A percentile compares a stretch with the other conserved stretches of the same genome.
phyloP scores from a whole-genome alignment of 2,888 invertebrate species.

The Meandrusa payeni region DNA sequence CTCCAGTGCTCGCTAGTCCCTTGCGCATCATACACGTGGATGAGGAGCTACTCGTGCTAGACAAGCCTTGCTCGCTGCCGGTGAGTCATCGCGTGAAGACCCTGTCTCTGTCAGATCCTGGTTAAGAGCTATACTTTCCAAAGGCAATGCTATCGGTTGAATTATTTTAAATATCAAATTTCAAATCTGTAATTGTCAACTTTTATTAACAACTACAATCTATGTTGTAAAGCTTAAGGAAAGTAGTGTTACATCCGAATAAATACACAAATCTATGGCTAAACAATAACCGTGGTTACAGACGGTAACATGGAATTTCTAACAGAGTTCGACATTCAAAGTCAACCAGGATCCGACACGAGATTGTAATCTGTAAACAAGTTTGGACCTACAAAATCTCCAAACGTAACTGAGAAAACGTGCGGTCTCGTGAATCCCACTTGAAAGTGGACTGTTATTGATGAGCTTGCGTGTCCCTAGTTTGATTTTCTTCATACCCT shows the following conservation, averaged over 20 bases:
- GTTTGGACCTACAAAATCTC: slow-evolving; percentile 56
- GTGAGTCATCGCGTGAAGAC: slow-evolving; percentile 75
- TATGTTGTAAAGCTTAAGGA: too few species aligned
- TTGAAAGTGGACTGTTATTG: slow-evolving; percentile 52
- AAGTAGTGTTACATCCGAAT: too few species aligned
- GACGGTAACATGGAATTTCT: background rate
- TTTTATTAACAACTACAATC: too few species aligned
- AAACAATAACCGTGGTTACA: background rate
- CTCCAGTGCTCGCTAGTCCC: slow-evolving; percentile 89
- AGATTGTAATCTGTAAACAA: slow-evolving; percentile 63
- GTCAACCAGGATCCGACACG: slow-evolving; percentile 65
- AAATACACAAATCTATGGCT: too few species aligned
- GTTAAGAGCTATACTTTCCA: too few species aligned
- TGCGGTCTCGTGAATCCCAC: slow-evolving; percentile 62
- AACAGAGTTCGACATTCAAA: slow-evolving; percentile 30
- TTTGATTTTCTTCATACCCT: slow-evolving; percentile 13
- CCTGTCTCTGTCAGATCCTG: slow-evolving; percentile 20
- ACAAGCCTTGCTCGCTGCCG: slow-evolving; percentile 94
- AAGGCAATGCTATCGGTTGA: too few species aligned
- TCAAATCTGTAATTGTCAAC: too few species aligned
- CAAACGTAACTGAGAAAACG: slow-evolving; percentile 48
- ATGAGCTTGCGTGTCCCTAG: slow-evolving; percentile 23
- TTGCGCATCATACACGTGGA: slow-evolving; percentile 91
- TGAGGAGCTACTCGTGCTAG: slow-evolving; percentile 92
- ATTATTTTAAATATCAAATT: too few species aligned